Evolutionary conservation across 2,113 vertebrate species (phyloP), one percentile per base, ranked within the genome.

Genomic region (Vidua chalybeata): DNA sequence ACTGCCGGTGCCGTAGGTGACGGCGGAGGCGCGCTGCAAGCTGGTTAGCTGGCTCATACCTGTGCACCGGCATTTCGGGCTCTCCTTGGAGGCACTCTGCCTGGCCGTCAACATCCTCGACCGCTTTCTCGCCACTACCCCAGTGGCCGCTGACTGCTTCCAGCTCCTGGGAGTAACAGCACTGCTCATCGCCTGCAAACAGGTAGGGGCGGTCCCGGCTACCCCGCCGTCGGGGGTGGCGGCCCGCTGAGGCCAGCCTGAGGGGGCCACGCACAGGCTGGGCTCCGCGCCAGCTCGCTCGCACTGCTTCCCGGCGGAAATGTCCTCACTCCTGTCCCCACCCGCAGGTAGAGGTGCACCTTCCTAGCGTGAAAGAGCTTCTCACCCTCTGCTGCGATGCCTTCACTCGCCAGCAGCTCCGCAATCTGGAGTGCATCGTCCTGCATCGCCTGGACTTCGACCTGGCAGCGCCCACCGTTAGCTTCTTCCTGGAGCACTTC

Each of bases 1-100:
- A 3, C 23, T 52, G 9, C 21, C 37, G 19, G 12, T 48, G 19
- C 35, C 14, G 49, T 96, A 99, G 99, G 97, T 99, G 79, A 99
- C 98, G 1, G 97, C 99, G 24, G 99, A 99, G 52, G 97, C 98
- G 5, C 98, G 99, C 61, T 99, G 99, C 93, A 98, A 97, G 24
- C 98, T 99, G 54, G 97, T 99, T 81, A 99, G 99, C 97, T 99
- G 99, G 99, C 98, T 99, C 56, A 98, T 99, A 72, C 98, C 98
- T 0, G 98, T 99, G 26, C 98, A 98, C 96, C 98, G 98, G 91
- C 97, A 99, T 28, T 98, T 99, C 76, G 96, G 89, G 13, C 93
- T 99, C 61, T 99, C 98, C 37, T 99, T 99, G 31, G 99, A 99
- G 95, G 98, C 99, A 2, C 98, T 99, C 89, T 99, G 99, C 89